These are phyloP conservation scores for Addax nasomaculatus DNA, from an alignment of 2,113 vertebrate species.

Conservation along the genomic window DNA sequence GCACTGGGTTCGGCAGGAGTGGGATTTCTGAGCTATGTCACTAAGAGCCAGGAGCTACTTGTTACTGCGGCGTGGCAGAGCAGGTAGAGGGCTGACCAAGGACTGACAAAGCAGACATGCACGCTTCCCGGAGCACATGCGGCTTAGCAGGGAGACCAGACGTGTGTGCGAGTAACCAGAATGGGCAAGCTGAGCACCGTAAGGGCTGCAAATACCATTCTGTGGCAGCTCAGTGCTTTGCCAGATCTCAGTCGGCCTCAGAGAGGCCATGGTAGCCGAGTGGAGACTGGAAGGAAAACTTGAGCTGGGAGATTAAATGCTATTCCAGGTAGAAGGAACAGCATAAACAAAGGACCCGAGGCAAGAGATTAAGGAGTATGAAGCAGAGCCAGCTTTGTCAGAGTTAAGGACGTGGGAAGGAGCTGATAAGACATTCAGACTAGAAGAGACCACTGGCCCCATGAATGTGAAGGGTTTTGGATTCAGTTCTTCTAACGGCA, in stretches of 20 bases:
- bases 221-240: background rate
- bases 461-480: background rate
- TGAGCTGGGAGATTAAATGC: background rate
- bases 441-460: background rate
- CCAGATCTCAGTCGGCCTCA: background rate
- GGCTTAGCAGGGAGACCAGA: background rate
- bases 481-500: background rate
- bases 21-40: background rate
- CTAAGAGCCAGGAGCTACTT: background rate
- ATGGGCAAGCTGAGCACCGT: background rate
- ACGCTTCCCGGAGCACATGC: background rate
- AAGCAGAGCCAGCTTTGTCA: background rate
- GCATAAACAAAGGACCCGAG: background rate
- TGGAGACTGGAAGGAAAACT: background rate
- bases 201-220: background rate
- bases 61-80: rapidly evolving
- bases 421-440: background rate
- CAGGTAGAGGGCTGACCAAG: background rate
- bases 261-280: no score
- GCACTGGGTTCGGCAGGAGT: background rate
- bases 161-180: no score
- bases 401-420: background rate
- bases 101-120: no score
- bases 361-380: background rate
- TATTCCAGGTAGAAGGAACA: background rate